phyloP scores from a whole-genome alignment of 2,888 invertebrate species.

The Parascotia fuliginaria region DNA sequence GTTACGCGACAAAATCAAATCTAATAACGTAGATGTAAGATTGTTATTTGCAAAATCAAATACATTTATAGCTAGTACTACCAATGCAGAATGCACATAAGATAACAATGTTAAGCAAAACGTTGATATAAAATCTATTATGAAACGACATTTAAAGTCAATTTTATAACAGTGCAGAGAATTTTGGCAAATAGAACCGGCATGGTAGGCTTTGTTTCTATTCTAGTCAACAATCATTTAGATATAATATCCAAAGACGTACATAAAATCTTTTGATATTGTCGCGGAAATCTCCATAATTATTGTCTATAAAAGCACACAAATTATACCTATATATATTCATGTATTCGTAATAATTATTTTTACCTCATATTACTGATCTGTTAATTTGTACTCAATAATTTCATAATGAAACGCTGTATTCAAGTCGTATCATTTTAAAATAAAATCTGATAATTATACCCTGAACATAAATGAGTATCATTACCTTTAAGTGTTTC shows the following conservation, averaged over 20 bases:
- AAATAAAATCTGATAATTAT: conserved; percentile 27
- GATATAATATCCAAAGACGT: conserved; percentile 3
- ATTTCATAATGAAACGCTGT: conserved; percentile 65
- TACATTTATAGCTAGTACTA: background rate
- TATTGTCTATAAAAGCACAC: conserved; percentile 52
- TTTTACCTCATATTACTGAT: conserved; percentile 36
- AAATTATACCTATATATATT: conserved; percentile 42
- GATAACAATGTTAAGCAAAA: conserved; percentile 13
- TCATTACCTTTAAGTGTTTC: conserved; percentile 3
- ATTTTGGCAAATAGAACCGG: background rate
- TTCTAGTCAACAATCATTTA: background rate
- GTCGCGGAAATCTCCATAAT: conserved; percentile 37
- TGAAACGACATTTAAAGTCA: background rate
- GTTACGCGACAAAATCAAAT: conserved; percentile 46
- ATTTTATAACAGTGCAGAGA: too few species aligned
- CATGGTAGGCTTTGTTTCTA: background rate
- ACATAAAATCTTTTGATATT: conserved; percentile 36
- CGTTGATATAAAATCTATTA: conserved; percentile 19
- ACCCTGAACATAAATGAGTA: conserved; percentile 13
- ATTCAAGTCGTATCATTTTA: conserved; percentile 58
- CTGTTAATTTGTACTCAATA: conserved; percentile 59
- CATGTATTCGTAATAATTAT: too few species aligned
- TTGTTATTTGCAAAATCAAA: background rate
- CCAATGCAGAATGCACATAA: conserved; percentile 1
- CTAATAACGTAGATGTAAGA: conserved; percentile 4